A percentile compares a stretch with the other conserved stretches of the same genome.
phyloP scores from a whole-genome alignment of 1,140 invertebrate species.

The Brachionus paranguensis region DNA sequence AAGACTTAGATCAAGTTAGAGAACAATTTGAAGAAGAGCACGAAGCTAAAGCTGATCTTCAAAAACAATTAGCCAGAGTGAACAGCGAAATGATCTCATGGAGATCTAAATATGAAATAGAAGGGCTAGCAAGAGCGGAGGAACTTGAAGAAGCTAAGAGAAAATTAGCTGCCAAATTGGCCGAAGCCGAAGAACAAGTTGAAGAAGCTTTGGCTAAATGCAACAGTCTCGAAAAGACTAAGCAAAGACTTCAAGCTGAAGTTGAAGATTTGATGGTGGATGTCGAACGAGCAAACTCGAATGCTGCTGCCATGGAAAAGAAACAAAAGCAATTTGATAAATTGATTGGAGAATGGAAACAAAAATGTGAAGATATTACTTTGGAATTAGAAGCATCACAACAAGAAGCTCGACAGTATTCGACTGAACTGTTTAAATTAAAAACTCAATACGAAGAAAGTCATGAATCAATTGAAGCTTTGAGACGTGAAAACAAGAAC shows the following conservation, averaged over 20 bases:
- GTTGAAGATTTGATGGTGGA: constrained; percentile 96
- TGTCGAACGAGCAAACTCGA: constrained; percentile 70
- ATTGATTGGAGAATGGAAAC: constrained; percentile 99
- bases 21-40: constrained; percentile 82
- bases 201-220: constrained; percentile 88
- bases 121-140: constrained; percentile 69
- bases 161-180: constrained; percentile 93
- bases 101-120: constrained; percentile 46
- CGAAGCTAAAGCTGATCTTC: constrained; percentile 85
- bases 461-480: constrained; percentile 87
- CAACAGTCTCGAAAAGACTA: constrained; percentile 91
- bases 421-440: constrained; percentile 86
- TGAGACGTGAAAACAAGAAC: constrained; percentile 98
- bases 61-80: constrained; percentile 65
- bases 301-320: constrained; percentile 94
- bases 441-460: constrained; percentile 94
- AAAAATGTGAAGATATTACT: no score
- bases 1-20: constrained; percentile 93
- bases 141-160: constrained; percentile 98
- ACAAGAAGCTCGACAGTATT: constrained; percentile 97
- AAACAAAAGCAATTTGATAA: constrained; percentile 93
- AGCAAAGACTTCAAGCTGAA: constrained; percentile 87
- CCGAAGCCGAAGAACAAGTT: constrained; percentile 82
- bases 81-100: constrained; percentile 72
- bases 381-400: no score